Conservation (phyloP, 2,888 invertebrate genomes). For the Trachelus stipa region DNA sequence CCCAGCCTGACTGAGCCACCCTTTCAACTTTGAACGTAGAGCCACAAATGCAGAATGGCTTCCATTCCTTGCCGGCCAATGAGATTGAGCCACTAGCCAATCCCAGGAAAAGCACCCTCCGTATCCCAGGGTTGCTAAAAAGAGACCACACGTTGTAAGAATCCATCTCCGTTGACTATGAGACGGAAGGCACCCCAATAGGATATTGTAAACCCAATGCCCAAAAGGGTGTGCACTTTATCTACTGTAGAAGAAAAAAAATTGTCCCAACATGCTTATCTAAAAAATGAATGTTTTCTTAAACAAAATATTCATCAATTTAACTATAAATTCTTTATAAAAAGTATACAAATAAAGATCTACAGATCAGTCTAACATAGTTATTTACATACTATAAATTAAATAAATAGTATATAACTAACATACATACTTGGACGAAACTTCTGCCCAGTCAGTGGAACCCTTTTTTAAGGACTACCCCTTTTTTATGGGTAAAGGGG, state of each 20-base stretch:
- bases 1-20: constrained; percentile 39
- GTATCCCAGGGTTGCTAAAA: constrained; percentile 43
- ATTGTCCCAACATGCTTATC: constrained; percentile 37
- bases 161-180: constrained; percentile 40
- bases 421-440: constrained; percentile 36
- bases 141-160: constrained; percentile 39
- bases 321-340: neutral
- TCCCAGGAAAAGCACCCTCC: constrained; percentile 46
- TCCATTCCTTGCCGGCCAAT: constrained; percentile 43
- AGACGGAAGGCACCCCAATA: constrained; percentile 45
- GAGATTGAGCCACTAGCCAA: constrained; percentile 42
- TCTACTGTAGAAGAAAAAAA: constrained; percentile 34
- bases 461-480: constrained; percentile 56
- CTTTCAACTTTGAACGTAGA: constrained; percentile 32
- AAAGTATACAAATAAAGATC: constrained; percentile 5
- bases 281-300: neutral
- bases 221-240: constrained; percentile 38
- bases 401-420: constrained; percentile 14
- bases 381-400: constrained; percentile 6
- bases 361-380: neutral
- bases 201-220: constrained; percentile 47
- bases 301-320: neutral
- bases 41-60: constrained; percentile 36
- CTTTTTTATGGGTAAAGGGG: constrained; percentile 54
- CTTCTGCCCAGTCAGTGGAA: constrained; percentile 36